Evolutionary conservation across 2,113 vertebrate species (phyloP), one percentile per base, ranked within the genome.

Genomic region (Dendropsophus ebraccatus): DNA sequence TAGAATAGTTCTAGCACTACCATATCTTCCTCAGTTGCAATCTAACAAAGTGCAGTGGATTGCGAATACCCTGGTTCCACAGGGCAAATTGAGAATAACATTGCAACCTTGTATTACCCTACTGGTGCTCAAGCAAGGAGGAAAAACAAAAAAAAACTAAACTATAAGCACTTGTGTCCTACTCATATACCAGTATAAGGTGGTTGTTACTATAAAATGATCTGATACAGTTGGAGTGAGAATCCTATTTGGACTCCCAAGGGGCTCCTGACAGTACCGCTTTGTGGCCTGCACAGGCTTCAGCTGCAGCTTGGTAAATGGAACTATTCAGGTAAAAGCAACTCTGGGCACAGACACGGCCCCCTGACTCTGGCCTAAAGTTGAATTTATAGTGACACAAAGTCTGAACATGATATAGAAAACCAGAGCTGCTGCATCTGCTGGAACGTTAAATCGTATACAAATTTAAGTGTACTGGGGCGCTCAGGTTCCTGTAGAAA

Each of bases 361-460:
- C 56, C 56, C 10, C 9, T 25, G 25, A 65, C 25, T 65, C n/a
- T 14, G 25, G 25, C 60, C n/a, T 25, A 65, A 65, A 65, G n/a
- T 10, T 25, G 58, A 25, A 1, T 60, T 60, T 60, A 4, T 25
- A 65, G 14, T 21, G 32, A 35, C 30, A 19, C 30, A 0, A 41
- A 16, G 84, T 69, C n/a, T 70, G 30, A 85, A 79, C 47, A 56
- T 37, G 1, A 9, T 56, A 54, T 50, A 54, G 74, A 89, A 56
- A 81, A 82, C 12, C 88, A 73, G 87, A 89, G 76, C 81, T 87
- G 87, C 62, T 87, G 79, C 76, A 90, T 89, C 88, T 90, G 82
- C 88, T 90, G 76, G 81, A 76, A 82, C 50, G 70, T 67, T 58
- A 75, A 88, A 88, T 79, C 85, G 79, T 50, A 81, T 45, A 85